phyloP scores from a whole-genome alignment of 2,797 vertebrate genomes.

The Parauchenoglanis ngamensis region DNA sequence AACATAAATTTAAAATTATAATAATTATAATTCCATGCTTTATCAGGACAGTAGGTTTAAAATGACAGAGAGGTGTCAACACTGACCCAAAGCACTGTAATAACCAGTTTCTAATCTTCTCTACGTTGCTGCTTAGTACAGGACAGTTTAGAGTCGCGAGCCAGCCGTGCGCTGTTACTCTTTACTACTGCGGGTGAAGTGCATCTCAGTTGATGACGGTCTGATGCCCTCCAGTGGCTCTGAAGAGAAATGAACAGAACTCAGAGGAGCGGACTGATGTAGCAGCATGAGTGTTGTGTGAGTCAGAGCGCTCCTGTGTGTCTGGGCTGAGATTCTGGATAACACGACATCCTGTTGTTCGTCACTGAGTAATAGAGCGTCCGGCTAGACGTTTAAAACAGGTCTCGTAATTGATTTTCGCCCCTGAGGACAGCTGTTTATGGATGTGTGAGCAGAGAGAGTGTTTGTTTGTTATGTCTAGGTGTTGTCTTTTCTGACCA shows the following conservation, averaged over 20 bases:
- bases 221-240: constrained; percentile 49
- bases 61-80: not conserved
- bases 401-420: not conserved
- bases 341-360: constrained; percentile 38
- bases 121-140: not conserved
- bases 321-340: constrained; percentile 33
- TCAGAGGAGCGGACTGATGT: not conserved
- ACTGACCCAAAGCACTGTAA: not conserved
- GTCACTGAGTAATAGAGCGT: constrained; percentile 21
- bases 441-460: not conserved
- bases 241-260: not conserved
- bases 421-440: not conserved
- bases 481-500: constrained; percentile 7
- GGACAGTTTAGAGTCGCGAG: not conserved
- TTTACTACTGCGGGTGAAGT: not conserved
- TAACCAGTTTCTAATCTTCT: not conserved
- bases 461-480: not conserved
- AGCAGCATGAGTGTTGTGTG: constrained; percentile 17
- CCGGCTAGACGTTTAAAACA: constrained; percentile 24
- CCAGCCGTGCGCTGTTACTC: not conserved
- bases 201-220: constrained; percentile 10
- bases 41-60: not conserved
- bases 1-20: too few species aligned
- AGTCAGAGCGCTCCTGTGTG: constrained; percentile 23
- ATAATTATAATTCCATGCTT: not conserved